These are phyloP conservation scores for Lottia gigantea DNA, from an alignment of 2,888 invertebrate species.

Conservation along the genomic window DNA sequence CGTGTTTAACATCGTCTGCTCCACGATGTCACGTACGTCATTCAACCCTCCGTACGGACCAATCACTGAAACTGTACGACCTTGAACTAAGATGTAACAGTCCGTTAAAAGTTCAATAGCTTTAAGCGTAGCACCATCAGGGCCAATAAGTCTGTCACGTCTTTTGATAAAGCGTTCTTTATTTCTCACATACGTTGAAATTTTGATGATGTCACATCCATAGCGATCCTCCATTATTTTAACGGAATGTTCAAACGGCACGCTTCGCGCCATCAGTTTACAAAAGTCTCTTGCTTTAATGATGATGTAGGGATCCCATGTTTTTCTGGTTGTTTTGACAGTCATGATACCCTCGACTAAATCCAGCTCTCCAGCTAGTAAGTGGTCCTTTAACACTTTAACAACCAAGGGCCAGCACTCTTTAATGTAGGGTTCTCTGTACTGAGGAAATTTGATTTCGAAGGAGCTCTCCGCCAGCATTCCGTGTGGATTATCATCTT, in stretches of 20 bases:
- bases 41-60: slow-evolving; percentile 89
- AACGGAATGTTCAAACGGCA: slow-evolving; percentile 89
- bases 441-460: slow-evolving; percentile 96
- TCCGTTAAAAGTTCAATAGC: slow-evolving; percentile 94
- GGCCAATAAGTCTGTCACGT: slow-evolving; percentile 92
- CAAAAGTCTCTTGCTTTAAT: slow-evolving; percentile 96
- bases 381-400: slow-evolving; percentile 82
- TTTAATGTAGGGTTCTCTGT: slow-evolving; percentile 93
- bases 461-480: slow-evolving; percentile 94
- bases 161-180: slow-evolving; percentile 93
- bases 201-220: slow-evolving; percentile 95
- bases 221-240: slow-evolving; percentile 82
- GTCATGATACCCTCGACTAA: slow-evolving; percentile 93
- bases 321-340: slow-evolving; percentile 91
- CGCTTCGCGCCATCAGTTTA: slow-evolving; percentile 92
- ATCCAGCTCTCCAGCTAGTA: slow-evolving; percentile 85
- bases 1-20: slow-evolving; percentile 98
- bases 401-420: slow-evolving; percentile 96
- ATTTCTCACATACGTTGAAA: slow-evolving; percentile 88
- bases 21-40: slow-evolving; percentile 81
- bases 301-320: slow-evolving; percentile 98
- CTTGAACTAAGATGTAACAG: slow-evolving; percentile 96
- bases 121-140: slow-evolving; percentile 97
- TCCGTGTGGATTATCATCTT: slow-evolving; percentile 89
- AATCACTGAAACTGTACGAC: slow-evolving; percentile 95